Conservation (phyloP, 2,797 vertebrate species). For the Tenualosa thibaudeaui region DNA sequence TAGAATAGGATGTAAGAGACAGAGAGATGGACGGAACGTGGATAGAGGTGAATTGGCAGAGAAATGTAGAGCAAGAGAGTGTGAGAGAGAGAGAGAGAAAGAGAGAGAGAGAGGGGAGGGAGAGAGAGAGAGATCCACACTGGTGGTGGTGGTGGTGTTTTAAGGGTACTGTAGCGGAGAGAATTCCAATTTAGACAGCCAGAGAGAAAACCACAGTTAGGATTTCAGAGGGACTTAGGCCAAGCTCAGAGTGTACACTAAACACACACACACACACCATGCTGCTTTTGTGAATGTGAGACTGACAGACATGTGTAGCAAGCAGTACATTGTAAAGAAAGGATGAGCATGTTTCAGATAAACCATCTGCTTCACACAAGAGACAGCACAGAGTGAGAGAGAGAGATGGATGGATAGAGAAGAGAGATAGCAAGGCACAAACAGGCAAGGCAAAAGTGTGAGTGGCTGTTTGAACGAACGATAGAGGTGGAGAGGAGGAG, state of each 20-base stretch:
- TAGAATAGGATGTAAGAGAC: neutral
- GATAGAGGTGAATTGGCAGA: neutral
- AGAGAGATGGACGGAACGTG: neutral
- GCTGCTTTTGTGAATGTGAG: neutral
- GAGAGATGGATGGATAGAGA: neutral
- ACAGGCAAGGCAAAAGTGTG: neutral
- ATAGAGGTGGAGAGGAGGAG: neutral
- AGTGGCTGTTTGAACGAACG: neutral
- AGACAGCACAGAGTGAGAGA: too few species aligned
- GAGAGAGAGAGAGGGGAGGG: neutral
- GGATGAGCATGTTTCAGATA: too few species aligned
- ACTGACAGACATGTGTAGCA: neutral
- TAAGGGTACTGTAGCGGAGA: neutral
- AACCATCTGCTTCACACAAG: too few species aligned
- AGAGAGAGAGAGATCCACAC: neutral
- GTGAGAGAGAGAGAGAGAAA: neutral
- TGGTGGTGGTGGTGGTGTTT: neutral
- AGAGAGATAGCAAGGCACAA: constrained; percentile 19
- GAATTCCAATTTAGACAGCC: constrained; percentile 14
- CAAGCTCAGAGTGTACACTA: neutral
- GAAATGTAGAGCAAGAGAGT: neutral
- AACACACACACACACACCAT: neutral
- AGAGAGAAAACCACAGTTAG: neutral
- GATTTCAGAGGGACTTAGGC: constrained; percentile 6
- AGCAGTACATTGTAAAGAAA: too few species aligned